Base-by-base conservation (phyloP, 2,888 invertebrate species). In the Drosophila melanosoma region DNA sequence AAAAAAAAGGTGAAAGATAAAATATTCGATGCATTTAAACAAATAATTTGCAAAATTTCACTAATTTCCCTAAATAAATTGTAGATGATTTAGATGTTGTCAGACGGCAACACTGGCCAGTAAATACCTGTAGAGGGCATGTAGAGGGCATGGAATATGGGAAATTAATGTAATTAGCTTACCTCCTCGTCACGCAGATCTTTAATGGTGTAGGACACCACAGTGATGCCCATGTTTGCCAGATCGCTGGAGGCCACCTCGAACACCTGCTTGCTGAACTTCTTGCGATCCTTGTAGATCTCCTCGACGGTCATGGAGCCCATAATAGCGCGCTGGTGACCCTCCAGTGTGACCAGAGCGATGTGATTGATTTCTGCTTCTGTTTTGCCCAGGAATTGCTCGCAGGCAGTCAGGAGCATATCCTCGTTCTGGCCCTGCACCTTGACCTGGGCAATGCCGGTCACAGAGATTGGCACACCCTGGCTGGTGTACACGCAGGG, bases 221-320 rank as follows among this genome's bases (percentile, higher is more conserved):
- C 98, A 11, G 98, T 98, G 86, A 98, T 98, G 52, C 98, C 98
- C 98, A 98, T 98, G 91, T 98, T 98, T 82, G 98, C 98, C 75
- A 98, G 94, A 94, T 98, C 98, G 59, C 98, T 98, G 29, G 98
- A 98, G 4, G 98, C 98, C 15, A 98, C 98, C 94, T 98, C 98
- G 90, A 98, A 98, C 4, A 98, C 98, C 93, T 96, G 96, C 93
- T 98, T 98, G 90, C 98, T 98, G 93, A 98, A 98, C 93, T 98
- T 98, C 93, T 98, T 98, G 66, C 98, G 95, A 92, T 98, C 98
- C 92, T 98, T 98, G 93, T 98, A 98, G 91, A 98, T 98, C 94
- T 98, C 98, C 94, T 98, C 98, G 5, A 98, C 98, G 1, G 98
- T 98, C 98, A 98, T 98, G 76, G 97, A 97, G 36, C 98, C 98